Base-by-base conservation (phyloP, 1,140 invertebrate species). In the Drosophila sp. region DNA sequence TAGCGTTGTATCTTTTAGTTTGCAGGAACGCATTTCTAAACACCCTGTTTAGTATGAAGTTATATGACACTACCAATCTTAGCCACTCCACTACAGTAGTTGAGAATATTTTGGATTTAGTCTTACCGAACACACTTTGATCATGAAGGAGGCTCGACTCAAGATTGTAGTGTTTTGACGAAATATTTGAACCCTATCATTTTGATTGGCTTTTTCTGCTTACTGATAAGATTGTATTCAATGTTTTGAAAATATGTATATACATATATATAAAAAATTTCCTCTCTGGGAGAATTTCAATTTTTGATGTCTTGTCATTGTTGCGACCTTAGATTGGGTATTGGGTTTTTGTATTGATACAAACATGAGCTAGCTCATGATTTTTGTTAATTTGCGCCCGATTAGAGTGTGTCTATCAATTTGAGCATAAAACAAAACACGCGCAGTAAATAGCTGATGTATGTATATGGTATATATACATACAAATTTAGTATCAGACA, bases 301-400 rank as follows among this genome's bases (percentile, higher is more conserved):
- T 38, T 27, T 25, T 32, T 10, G 23, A 29, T 40, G 63, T 60
- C 32, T 68, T 70, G 78, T 68, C 77, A 80, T 77, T 80, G 74
- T 47, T 30, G 25, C 23, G 67, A 77, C 77, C 66, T 77, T 60
- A 61, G 61, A 64, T 60, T 44, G 47, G 55, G 41, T 69, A 64
- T 60, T 44, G 47, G 55, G 41, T 69, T 41, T 69, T 65, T 72
- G 17, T 38, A 33, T 55, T 41, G 41, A 38, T 29, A 50, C 23
- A 23, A 50, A 2, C 44, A 50, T 50, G 23, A 33, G 7, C 47
- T 60, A 67, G 38, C 61, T 65, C 47, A 40, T 29, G 61, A 38
- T 47, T 64, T 65, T 62, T 44, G 62, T 55, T 47, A 65, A 65
- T 60, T 60, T 50, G 60, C 64, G 29, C 32, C 27, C 17, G 64